Evolutionary conservation across 2,888 invertebrate genomes (phyloP).

Genomic region (Beris morrisii): DNA sequence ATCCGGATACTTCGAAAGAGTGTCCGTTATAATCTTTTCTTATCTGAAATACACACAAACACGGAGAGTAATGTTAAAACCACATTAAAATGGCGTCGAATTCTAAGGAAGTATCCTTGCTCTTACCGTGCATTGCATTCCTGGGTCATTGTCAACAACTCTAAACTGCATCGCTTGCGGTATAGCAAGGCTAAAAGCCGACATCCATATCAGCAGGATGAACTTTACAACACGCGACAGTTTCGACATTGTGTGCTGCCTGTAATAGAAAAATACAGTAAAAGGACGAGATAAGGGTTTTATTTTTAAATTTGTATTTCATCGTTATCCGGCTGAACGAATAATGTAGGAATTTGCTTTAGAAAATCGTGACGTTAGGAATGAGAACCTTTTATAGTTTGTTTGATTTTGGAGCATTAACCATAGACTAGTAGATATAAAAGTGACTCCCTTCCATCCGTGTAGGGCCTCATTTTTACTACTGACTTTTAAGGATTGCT

Average conservation of each 20-base stretch:
- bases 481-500: no score
- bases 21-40: constrained; percentile 60
- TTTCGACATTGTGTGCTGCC: constrained; percentile 75
- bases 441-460: no score
- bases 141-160: constrained; percentile 43
- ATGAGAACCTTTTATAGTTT: no score
- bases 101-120: constrained; percentile 3
- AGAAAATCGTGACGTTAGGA: no score
- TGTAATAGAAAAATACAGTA: constrained; percentile 37
- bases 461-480: no score
- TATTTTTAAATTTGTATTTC: background rate
- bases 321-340: no score
- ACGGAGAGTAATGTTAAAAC: background rate
- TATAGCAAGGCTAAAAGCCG: constrained; percentile 67
- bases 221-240: constrained; percentile 75
- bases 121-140: constrained; percentile 53
- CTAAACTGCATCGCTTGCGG: constrained; percentile 60
- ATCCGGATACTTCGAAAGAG: constrained; percentile 77
- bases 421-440: no score
- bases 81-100: background rate
- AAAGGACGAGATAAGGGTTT: background rate
- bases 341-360: no score
- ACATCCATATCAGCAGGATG: constrained; percentile 74
- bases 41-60: constrained; percentile 45
- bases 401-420: no score